A percentile compares a stretch with the other conserved stretches of the same genome.
phyloP scores from a whole-genome alignment of 2,888 invertebrate genomes.

The Tenodera sinensis region DNA sequence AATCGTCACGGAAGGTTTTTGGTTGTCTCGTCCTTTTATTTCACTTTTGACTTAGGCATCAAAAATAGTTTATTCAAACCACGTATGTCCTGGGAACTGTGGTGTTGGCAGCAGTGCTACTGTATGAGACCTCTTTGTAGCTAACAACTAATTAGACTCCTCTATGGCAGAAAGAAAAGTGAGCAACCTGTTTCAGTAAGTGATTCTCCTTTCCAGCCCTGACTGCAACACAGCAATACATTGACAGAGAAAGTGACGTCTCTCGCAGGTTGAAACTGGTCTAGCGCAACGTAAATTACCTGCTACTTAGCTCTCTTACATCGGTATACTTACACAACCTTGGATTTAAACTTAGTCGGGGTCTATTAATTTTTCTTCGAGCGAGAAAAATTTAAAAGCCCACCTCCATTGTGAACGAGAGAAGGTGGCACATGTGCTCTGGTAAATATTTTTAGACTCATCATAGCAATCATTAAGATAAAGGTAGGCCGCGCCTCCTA shows the following conservation, averaged over 20 bases:
- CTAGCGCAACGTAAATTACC: neutral
- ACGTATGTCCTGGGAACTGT: neutral
- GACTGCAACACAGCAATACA: neutral
- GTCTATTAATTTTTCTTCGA: no score
- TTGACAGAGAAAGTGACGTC: neutral
- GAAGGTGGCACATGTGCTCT: no score
- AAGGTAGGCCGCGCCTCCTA: no score
- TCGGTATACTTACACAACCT: no score
- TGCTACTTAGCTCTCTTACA: no score
- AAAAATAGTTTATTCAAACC: neutral
- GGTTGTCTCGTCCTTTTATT: neutral
- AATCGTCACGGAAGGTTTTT: neutral
- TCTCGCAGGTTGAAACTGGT: neutral
- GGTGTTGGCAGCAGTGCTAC: neutral
- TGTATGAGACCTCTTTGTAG: neutral
- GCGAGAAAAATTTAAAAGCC: no score
- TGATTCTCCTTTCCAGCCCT: neutral
- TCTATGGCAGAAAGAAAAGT: neutral
- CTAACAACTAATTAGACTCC: neutral
- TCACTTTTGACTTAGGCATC: neutral
- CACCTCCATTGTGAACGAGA: no score
- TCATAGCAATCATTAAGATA: no score
- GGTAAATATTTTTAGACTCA: no score
- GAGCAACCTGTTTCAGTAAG: neutral
- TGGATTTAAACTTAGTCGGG: no score